Evolutionary conservation across 2,113 vertebrate species (phyloP), one percentile per base, ranked within the genome.

Genomic region (Hucho hucho): DNA sequence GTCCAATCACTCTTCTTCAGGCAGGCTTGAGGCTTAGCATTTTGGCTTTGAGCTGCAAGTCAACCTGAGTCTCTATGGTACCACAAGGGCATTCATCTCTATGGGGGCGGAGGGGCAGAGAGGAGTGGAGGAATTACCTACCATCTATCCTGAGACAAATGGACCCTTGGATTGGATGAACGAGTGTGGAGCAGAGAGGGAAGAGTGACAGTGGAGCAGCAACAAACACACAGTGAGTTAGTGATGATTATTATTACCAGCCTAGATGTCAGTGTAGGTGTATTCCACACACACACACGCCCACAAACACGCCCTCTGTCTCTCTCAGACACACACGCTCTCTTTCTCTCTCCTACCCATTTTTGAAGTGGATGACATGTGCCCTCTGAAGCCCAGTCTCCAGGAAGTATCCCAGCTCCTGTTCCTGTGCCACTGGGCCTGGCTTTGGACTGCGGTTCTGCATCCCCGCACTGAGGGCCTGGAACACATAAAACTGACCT

Each of bases 401-500:
- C 87, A 99, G 91, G 90, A 99, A 99, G 93, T 96, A 99, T 63
- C 97, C 96, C 88, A 99, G 94, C 82, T 99, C 98, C 89, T 98
- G 96, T 77, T 99, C 98, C 75, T 97, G 97, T 67, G 95, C 87
- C 70, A 94, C 88, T 1, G 96, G 95, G 49, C 97, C 96, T 1
- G 97, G 97, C 87, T 98, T 99, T 59, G 97, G 97, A 83, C 97
- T 99, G 90, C 97, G 95, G 92, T 98, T 98, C 86, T 98, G 97
- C 78, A 99, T 94, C 76, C 96, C 97, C 49, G 93, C 91, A 75
- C 95, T 94, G 81, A 98, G 90, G 53, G 96, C 91, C 97, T 98
- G 81, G 20, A 77, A 7, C 73, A 18, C 73, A 65, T 65, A 18
- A 53, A 53, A 53, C 49, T 5, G 49, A 53, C 49, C 16, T 53